phyloP scores from a whole-genome alignment of 2,888 invertebrate genomes.

The Epirrhoe tristata region DNA sequence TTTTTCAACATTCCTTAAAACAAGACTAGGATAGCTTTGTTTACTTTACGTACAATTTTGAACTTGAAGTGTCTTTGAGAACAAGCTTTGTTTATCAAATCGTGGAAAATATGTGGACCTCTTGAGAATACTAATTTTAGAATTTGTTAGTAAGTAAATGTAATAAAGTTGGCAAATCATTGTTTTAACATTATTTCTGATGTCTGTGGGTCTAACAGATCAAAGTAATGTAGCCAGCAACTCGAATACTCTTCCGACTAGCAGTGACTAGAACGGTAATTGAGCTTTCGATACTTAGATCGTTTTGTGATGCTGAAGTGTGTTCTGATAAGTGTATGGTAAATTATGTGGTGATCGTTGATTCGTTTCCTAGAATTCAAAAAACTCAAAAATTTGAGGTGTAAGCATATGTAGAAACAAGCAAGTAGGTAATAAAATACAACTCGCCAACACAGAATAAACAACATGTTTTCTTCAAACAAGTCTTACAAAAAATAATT shows the following conservation, averaged over 20 bases:
- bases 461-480: slow-evolving; percentile 25
- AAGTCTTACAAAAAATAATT: slow-evolving; percentile 23
- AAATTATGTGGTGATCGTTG: too few relatives aligned
- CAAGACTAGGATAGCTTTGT: slow-evolving; percentile 41
- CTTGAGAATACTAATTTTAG: not conserved
- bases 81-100: slow-evolving; percentile 24
- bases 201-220: too few relatives aligned
- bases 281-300: too few relatives aligned
- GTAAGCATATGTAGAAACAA: not conserved
- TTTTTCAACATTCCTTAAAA: slow-evolving; percentile 40
- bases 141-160: not conserved
- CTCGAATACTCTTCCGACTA: too few relatives aligned
- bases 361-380: too few relatives aligned
- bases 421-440: slow-evolving; percentile 9
- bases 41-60: slow-evolving; percentile 38
- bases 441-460: not conserved
- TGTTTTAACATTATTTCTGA: too few relatives aligned
- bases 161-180: not conserved
- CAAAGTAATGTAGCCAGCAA: too few relatives aligned
- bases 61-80: slow-evolving; percentile 32
- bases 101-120: slow-evolving; percentile 2
- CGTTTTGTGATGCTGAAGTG: too few relatives aligned
- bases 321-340: too few relatives aligned
- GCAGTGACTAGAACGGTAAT: too few relatives aligned
- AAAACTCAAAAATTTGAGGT: not conserved